Base-by-base conservation (phyloP, 2,797 vertebrate species). In the Euthynnus affinis region DNA sequence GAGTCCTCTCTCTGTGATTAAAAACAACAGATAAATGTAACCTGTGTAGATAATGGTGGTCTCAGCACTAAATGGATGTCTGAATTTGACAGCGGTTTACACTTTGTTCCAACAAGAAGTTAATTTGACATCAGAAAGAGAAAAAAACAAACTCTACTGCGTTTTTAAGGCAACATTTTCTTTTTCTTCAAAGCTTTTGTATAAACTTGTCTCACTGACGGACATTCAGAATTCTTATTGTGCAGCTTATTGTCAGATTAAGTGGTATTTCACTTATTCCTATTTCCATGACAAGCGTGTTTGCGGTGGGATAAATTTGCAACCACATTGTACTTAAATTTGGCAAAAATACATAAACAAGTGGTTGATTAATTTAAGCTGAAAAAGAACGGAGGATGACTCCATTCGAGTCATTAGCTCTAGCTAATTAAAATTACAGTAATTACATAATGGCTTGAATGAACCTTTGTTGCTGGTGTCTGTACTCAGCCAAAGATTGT, bases 221-320 rank as follows among this genome's bases (percentile, higher is more conserved):
- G 29, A 32, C 29, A 32, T 32, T 32, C 29, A 32, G 29, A 32
- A 32, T 32, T 1, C 29, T 32, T 32, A 32, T 37, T 2, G 14
- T 32, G 2, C 27, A 23, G 70, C 56, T 74, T 58, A 58, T 49
- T 65, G 71, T 74, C 58, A 42, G 27, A n/a, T 22, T 49, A 64
- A 64, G 48, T 3, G 15, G 10, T 48, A 57, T 12, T 53, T 51
- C n/a, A 34, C 8, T 20, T 40, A 27, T 49, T 37, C 5, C 8
- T 44, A 10, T 52, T 71, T 48, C 37, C 23, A 40, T 27, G 44
- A 10, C 27, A 4, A 6, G 9, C n/a, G 49, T 44, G 23, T 44
- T 9, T 5, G 56, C 2, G 6, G 34, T 34, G 34, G 34, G 34
- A 34, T 6, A 34, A 34, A 34, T 34, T 7, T 34, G 2, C 37